Percentiles rank a stretch among this genome's conserved stretches.
These are phyloP conservation scores for Pocota personata DNA, from an alignment of 2,888 invertebrate genomes.

Conservation along the genomic window DNA sequence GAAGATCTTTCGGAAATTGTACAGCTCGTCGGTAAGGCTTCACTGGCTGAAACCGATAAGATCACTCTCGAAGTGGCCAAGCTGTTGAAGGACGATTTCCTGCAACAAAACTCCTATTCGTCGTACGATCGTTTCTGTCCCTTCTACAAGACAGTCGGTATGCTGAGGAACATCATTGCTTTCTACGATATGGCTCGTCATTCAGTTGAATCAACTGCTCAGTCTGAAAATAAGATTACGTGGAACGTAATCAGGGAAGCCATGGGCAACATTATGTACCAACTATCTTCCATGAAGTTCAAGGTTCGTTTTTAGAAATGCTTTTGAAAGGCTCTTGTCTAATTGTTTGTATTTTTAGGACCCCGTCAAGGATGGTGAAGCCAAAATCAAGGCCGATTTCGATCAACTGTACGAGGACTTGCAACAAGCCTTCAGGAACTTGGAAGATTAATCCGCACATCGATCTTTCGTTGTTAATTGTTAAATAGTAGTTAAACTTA, in stretches of 20 bases:
- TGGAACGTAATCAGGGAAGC: slow-evolving; percentile 99
- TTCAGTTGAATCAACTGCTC: slow-evolving; percentile 98
- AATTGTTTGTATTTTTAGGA: slow-evolving; percentile 85
- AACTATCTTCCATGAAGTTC: slow-evolving; percentile 99
- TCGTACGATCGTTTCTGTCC: slow-evolving; percentile 99
- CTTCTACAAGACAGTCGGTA: slow-evolving; percentile 99
- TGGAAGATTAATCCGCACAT: slow-evolving; percentile 92
- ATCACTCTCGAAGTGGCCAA: slow-evolving; percentile 99
- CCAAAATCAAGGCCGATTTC: slow-evolving; percentile 97
- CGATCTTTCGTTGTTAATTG: slow-evolving; percentile 60
- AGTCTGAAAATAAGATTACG: slow-evolving; percentile 99
- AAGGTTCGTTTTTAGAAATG: slow-evolving; percentile 86
- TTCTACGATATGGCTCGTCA: slow-evolving; percentile 99
- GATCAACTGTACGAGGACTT: slow-evolving; percentile 98
- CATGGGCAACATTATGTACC: slow-evolving; percentile 98
- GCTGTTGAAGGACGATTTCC: slow-evolving; percentile 98
- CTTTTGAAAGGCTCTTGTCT: not conserved
- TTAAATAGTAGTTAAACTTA: slow-evolving; percentile 68
- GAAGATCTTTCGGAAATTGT: slow-evolving; percentile 99
- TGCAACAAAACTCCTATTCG: slow-evolving; percentile 99
- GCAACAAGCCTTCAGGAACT: slow-evolving; percentile 98
- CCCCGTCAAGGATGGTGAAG: slow-evolving; percentile 98
- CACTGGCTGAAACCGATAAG: slow-evolving; percentile 99
- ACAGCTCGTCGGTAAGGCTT: slow-evolving; percentile 99
- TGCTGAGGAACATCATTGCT: slow-evolving; percentile 98